These are phyloP conservation scores for Microtus oregoni DNA, from an alignment of 2,113 vertebrate species.

Conservation along the genomic window DNA sequence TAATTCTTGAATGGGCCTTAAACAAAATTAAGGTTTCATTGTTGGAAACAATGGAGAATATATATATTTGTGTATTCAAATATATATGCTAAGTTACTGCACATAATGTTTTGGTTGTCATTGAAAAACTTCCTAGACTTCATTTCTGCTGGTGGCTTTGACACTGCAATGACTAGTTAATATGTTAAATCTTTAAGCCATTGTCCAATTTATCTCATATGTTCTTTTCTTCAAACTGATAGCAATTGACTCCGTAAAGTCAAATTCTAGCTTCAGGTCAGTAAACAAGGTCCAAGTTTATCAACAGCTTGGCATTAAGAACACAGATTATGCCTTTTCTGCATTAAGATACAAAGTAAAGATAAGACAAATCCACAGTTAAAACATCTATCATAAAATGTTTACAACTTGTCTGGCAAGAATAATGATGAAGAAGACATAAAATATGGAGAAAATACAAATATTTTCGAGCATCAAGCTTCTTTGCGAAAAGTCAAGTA, in stretches of 20 bases:
- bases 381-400: slow-evolving; percentile 41
- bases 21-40: neutral
- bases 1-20: neutral
- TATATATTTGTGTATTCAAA: neutral
- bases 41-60: neutral
- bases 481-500: neutral
- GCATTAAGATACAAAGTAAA: slow-evolving; percentile 40
- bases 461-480: neutral
- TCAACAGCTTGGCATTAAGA: slow-evolving; percentile 59
- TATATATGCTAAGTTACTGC: accelerated
- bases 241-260: slow-evolving; percentile 63
- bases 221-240: neutral
- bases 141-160: neutral
- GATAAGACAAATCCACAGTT: slow-evolving; percentile 41
- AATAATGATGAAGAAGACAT: slow-evolving; percentile 20
- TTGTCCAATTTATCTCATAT: slow-evolving; percentile 53
- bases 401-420: slow-evolving; percentile 29
- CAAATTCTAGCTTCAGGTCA: slow-evolving; percentile 34
- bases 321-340: slow-evolving; percentile 40
- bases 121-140: neutral
- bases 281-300: slow-evolving; percentile 65
- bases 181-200: slow-evolving; percentile 52
- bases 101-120: neutral
- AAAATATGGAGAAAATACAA: slow-evolving; percentile 44
- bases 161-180: neutral